Percentiles rank a stretch among this genome's conserved stretches.
Conservation (phyloP, 2,113 vertebrate genomes). For the Crotalus viridis region DNA sequence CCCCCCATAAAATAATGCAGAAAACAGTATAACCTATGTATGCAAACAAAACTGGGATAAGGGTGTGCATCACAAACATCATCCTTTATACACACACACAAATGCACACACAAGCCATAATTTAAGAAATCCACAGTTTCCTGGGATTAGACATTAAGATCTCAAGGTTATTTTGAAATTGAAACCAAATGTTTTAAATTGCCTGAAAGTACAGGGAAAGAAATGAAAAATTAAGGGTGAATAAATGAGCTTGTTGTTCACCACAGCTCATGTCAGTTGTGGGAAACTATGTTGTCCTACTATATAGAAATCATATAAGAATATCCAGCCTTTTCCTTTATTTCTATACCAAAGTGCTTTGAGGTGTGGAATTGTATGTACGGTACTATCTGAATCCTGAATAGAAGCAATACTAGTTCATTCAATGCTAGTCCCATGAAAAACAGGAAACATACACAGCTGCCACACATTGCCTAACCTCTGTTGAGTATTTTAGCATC, state of each 20-base stretch:
- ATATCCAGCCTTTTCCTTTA: neutral
- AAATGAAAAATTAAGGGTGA: too few species aligned
- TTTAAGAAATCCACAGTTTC: neutral
- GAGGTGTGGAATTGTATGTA: neutral
- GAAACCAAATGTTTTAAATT: neutral
- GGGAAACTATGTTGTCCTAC: neutral
- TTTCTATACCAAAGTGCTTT: neutral
- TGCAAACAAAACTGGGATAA: neutral
- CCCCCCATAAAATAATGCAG: neutral
- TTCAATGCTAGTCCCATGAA: neutral
- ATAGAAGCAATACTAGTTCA: neutral
- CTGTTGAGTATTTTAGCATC: neutral
- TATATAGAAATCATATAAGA: neutral
- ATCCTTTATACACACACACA: neutral
- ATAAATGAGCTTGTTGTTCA: too few species aligned
- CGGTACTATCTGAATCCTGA: neutral
- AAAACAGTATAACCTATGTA: neutral
- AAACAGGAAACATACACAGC: neutral
- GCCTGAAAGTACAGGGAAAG: too few species aligned
- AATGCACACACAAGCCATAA: neutral
- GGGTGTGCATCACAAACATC: neutral
- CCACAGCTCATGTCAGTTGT: neutral
- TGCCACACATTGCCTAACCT: neutral
- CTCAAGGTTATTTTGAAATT: neutral
- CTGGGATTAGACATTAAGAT: neutral